Conservation (phyloP, 2,113 vertebrate species). For the Fulmarus glacialis region DNA sequence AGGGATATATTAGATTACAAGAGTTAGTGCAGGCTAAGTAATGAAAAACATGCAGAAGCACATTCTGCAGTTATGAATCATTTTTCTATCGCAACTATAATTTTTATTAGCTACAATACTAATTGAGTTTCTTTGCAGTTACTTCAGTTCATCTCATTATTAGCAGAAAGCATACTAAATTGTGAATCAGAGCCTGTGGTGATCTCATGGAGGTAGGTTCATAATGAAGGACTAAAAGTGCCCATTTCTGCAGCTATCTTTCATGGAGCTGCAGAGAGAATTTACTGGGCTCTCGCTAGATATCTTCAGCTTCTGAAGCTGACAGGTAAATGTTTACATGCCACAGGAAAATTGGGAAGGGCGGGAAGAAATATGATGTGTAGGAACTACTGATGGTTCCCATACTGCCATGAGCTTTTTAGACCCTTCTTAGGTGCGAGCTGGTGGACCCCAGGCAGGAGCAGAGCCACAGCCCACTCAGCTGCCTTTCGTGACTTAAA, state of each 20-base stretch:
- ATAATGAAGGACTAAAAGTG: not conserved
- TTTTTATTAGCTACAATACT: slow-evolving; percentile 52
- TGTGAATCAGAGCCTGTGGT: slow-evolving; percentile 24
- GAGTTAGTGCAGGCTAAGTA: slow-evolving; percentile 23
- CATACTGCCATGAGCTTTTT: not conserved
- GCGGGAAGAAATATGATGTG: not conserved
- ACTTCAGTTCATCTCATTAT: slow-evolving; percentile 46
- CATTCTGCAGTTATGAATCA: slow-evolving; percentile 31
- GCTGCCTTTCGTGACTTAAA: not conserved
- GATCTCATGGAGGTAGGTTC: not conserved
- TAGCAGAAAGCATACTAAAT: slow-evolving; percentile 44
- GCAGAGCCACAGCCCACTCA: not conserved
- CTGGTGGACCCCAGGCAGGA: not conserved
- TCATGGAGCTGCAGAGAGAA: not conserved
- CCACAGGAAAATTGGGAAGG: not conserved
- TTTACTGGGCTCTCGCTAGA: not conserved
- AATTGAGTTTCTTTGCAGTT: slow-evolving; percentile 54
- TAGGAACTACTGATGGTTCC: not conserved
- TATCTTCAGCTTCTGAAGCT: not conserved
- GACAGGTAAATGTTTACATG: not conserved
- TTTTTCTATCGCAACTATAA: slow-evolving; percentile 29
- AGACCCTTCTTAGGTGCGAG: not conserved
- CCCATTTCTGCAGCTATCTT: not conserved
- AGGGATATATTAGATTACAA: not conserved
- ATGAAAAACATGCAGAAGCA: slow-evolving; percentile 54